A percentile compares a stretch with the other conserved stretches of the same genome.
Conservation (phyloP, 1,140 invertebrate genomes). For the Pseudachorutes palmiensis region DNA sequence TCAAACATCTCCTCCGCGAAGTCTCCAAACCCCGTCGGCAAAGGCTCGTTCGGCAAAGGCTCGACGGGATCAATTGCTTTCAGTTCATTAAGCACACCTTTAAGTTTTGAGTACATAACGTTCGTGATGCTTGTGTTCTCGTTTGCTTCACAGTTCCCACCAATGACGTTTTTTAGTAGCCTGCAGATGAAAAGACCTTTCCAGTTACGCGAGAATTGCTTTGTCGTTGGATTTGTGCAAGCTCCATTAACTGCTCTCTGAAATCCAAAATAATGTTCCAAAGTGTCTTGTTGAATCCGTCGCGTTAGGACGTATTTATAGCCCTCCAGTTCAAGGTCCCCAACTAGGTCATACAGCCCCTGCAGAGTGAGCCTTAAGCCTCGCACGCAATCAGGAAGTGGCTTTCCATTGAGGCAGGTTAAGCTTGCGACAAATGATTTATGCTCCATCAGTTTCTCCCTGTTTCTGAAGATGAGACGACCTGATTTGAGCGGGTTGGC, state of each 20-base stretch:
- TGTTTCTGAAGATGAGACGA: not conserved
- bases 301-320: not conserved
- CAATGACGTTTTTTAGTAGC: not conserved
- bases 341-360: not conserved
- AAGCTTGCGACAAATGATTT: not conserved
- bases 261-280: not conserved
- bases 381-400: not conserved
- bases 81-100: not conserved
- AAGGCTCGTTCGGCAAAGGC: not conserved
- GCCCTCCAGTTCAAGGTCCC: not conserved
- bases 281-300: not conserved
- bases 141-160: not conserved
- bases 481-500: not conserved
- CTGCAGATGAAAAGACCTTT: not conserved
- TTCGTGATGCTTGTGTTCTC: not conserved
- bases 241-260: not conserved
- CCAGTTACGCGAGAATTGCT: not conserved
- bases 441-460: not conserved
- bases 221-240: not conserved
- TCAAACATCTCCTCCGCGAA: not conserved
- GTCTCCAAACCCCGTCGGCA: not conserved
- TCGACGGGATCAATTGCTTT: not conserved
- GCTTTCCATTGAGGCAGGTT: not conserved
- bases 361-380: not conserved
- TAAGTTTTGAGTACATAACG: not conserved